phyloP scores from a whole-genome alignment of 2,113 vertebrate species.

The Procavia capensis region DNA sequence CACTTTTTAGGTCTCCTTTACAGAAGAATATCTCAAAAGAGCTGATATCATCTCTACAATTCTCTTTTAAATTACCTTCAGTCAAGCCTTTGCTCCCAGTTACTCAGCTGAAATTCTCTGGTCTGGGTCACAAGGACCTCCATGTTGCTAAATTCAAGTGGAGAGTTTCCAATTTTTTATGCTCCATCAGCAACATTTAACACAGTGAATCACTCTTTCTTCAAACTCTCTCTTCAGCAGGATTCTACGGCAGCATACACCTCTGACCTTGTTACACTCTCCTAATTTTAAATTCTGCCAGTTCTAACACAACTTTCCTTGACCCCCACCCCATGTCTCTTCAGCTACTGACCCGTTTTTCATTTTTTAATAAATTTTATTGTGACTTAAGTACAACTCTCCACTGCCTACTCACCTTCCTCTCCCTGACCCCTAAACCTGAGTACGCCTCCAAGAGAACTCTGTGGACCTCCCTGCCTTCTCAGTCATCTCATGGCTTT shows the following conservation, averaged over 20 bases:
- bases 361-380: too few species aligned
- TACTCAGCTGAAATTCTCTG: background rate
- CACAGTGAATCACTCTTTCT: background rate
- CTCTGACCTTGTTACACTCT: background rate
- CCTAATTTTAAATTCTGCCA: too few species aligned
- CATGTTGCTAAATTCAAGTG: background rate
- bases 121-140: background rate
- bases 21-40: background rate
- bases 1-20: background rate
- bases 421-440: background rate
- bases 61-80: background rate
- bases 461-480: rapidly evolving
- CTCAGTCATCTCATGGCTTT: background rate
- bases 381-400: too few species aligned
- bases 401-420: background rate
- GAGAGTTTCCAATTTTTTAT: background rate
- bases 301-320: too few species aligned
- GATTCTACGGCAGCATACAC: background rate
- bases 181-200: background rate
- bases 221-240: background rate
- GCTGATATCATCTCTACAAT: background rate
- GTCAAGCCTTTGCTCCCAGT: background rate
- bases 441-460: too few species aligned
- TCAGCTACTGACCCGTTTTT: too few species aligned
- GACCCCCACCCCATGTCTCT: too few species aligned